Evolutionary conservation across 92 coral and sea anemone genomes (phyloP).

Genomic region (Pocillopora meandrina): DNA sequence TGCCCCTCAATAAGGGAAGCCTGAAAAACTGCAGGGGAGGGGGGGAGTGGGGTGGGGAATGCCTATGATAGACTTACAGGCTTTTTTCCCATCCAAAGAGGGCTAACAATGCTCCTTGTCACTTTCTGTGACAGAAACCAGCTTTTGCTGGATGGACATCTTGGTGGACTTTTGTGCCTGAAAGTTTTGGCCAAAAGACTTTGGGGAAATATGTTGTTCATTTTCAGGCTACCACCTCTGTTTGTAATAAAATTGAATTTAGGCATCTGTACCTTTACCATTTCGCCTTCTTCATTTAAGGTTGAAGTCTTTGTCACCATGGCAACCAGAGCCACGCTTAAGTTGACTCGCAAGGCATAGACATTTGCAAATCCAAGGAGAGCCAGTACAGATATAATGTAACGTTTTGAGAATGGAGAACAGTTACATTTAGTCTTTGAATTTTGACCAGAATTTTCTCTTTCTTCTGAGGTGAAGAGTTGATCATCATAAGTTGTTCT

Average conservation of each 20-base stretch:
- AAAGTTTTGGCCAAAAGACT: too few relatives aligned
- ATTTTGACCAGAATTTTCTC: neutral
- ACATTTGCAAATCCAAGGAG: slow-evolving; percentile 95
- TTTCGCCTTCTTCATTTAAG: slow-evolving; percentile 42
- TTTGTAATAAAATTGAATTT: neutral
- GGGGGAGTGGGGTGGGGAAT: too few relatives aligned
- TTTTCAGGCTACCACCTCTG: too few relatives aligned
- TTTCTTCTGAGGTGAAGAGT: neutral
- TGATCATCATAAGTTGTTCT: slow-evolving; percentile 22
- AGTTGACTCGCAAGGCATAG: slow-evolving; percentile 89
- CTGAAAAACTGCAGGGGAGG: too few relatives aligned
- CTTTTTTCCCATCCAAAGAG: too few relatives aligned
- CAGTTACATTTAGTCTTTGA: neutral
- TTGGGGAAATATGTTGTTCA: too few relatives aligned
- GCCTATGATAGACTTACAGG: too few relatives aligned
- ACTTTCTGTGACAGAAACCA: too few relatives aligned
- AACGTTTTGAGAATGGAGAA: slow-evolving; percentile 65
- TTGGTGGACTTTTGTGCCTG: too few relatives aligned
- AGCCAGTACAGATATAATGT: slow-evolving; percentile 74
- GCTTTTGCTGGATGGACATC: too few relatives aligned
- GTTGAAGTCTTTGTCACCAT: slow-evolving; percentile 85
- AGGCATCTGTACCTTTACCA: slow-evolving; percentile 31
- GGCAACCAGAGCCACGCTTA: slow-evolving; percentile 96
- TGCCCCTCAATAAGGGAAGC: too few relatives aligned
- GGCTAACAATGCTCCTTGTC: too few relatives aligned